Percentiles rank a stretch among this genome's conserved stretches.
Conservation (phyloP, 1,140 invertebrate species). For the Euborellia annulipes region DNA sequence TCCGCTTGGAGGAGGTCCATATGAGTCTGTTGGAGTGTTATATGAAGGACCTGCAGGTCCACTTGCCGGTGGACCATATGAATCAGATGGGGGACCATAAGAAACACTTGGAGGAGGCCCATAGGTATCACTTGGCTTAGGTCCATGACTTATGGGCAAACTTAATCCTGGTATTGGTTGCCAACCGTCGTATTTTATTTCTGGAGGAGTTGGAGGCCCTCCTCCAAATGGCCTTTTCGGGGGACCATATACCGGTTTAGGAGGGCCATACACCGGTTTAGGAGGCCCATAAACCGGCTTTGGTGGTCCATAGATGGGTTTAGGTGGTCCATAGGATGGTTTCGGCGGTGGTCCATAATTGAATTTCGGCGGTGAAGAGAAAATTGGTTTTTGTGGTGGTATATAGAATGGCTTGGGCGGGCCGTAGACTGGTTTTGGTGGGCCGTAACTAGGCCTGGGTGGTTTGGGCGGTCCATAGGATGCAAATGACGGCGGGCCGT, state of each 20-base stretch:
- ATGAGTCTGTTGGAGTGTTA: neutral
- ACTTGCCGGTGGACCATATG: conserved; percentile 5
- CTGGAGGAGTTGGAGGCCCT: conserved; percentile 35
- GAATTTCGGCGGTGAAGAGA: conserved; percentile 30
- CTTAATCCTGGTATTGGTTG: conserved; percentile 65
- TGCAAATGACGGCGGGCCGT: conserved; percentile 14
- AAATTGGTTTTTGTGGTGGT: conserved; percentile 28
- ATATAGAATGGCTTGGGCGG: conserved; percentile 28
- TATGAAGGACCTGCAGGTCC: conserved; percentile 6
- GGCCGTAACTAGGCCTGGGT: conserved; percentile 20
- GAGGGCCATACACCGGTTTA: conserved; percentile 13
- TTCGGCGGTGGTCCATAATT: conserved; percentile 23
- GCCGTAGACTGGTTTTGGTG: conserved; percentile 28
- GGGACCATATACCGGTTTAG: conserved; percentile 24
- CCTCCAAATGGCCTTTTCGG: conserved; percentile 29
- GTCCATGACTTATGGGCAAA: too few relatives aligned
- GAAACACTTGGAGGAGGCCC: conserved; percentile 22
- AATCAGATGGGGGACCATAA: neutral
- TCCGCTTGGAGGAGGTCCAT: conserved; percentile 9
- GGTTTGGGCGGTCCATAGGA: conserved; percentile 4
- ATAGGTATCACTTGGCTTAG: conserved; percentile 18
- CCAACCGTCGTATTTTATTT: conserved; percentile 70
- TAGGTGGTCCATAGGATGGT: conserved; percentile 23
- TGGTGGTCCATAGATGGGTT: conserved; percentile 23
- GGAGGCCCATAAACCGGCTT: conserved; percentile 12